phyloP scores from a whole-genome alignment of 2,797 vertebrate species.

The Gadopsis marmoratus region DNA sequence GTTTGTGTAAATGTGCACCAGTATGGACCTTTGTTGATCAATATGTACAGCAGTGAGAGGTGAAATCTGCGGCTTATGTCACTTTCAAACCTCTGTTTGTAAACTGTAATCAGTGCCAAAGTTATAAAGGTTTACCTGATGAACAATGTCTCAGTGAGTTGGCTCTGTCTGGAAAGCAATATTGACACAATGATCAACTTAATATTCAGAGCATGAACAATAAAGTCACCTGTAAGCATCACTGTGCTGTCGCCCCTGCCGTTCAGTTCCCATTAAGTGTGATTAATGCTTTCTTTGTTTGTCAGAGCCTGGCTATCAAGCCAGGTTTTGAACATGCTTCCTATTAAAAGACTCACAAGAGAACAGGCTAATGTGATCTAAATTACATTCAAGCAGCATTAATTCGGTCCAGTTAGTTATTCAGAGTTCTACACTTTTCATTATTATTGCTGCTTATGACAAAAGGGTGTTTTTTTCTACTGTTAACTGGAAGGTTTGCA shows the following conservation, averaged over 20 bases:
- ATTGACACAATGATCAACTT: constrained; percentile 34
- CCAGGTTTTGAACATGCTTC: constrained; percentile 1
- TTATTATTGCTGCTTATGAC: not conserved
- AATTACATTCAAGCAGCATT: constrained; percentile 21
- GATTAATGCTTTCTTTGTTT: constrained; percentile 40
- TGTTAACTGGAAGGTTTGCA: not conserved
- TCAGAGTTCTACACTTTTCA: constrained; percentile 14
- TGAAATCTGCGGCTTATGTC: constrained; percentile 7
- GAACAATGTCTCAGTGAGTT: constrained; percentile 18
- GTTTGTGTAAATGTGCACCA: constrained; percentile 25
- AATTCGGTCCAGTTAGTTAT: constrained; percentile 11
- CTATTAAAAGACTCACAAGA: constrained; percentile 1
- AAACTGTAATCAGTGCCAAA: constrained; percentile 1
- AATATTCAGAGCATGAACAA: constrained; percentile 56
- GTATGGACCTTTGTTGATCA: not conserved
- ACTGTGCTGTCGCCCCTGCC: constrained; percentile 7
- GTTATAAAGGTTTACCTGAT: constrained; percentile 28
- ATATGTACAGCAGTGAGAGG: not conserved
- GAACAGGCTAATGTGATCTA: constrained; percentile 16
- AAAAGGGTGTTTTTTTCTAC: not conserved
- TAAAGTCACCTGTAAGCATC: constrained; percentile 28
- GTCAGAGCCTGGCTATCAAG: constrained; percentile 2
- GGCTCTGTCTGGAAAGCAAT: constrained; percentile 36
- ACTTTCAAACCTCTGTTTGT: constrained; percentile 13
- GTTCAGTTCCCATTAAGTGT: constrained; percentile 10